Conservation (phyloP, 2,797 vertebrate species). For the Platyrinchus mystaceus region DNA sequence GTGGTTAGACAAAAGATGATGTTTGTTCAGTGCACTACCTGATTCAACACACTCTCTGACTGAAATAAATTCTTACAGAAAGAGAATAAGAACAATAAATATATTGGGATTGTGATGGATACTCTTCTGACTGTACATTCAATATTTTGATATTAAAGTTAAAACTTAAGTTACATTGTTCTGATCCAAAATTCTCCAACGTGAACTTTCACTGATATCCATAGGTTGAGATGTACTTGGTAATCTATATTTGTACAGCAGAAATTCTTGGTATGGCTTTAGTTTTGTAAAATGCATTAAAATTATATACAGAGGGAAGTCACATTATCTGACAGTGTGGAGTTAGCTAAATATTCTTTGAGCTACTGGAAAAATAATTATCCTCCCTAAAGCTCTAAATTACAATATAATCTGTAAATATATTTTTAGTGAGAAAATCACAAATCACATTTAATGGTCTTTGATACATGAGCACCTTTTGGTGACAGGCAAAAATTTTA, state of each 20-base stretch:
- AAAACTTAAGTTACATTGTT: neutral
- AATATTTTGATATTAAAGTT: neutral
- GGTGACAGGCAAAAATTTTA: conserved; percentile 46
- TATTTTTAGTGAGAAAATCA: conserved; percentile 47
- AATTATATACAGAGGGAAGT: neutral
- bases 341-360: neutral
- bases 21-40: neutral
- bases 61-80: neutral
- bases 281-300: neutral
- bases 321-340: neutral
- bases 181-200: neutral
- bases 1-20: neutral
- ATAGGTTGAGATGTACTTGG: neutral
- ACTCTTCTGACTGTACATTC: neutral
- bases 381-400: neutral
- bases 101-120: neutral
- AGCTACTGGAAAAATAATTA: neutral
- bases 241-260: neutral
- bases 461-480: conserved; percentile 20
- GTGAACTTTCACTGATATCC: neutral
- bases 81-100: neutral
- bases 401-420: conserved; percentile 35
- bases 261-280: neutral
- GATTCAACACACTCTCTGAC: neutral
- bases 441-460: conserved; percentile 11